phyloP scores from a whole-genome alignment of 2,113 vertebrate genomes.

The Hydrochoerus hydrochaeris region DNA sequence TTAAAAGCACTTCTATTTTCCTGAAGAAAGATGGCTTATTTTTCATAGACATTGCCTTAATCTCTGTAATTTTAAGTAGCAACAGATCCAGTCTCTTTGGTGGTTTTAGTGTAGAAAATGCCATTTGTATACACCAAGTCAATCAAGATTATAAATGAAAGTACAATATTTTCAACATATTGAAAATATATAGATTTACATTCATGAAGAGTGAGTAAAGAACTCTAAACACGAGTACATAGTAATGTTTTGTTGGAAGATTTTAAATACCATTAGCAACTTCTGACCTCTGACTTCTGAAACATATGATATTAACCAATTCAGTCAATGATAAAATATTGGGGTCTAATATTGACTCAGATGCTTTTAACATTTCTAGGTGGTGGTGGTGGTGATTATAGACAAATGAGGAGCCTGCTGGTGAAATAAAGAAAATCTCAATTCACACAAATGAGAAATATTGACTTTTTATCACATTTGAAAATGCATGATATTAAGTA shows the following conservation, averaged over 20 bases:
- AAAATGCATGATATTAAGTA: background rate
- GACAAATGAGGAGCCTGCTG: background rate
- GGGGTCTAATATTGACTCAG: background rate
- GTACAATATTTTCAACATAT: background rate
- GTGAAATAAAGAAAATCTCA: background rate
- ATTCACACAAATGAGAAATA: background rate
- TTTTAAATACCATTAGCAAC: background rate
- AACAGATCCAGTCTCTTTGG: background rate
- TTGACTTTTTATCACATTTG: background rate
- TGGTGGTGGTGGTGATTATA: background rate
- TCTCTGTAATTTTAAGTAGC: background rate
- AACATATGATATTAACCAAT: background rate
- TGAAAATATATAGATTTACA: background rate
- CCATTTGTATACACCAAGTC: background rate
- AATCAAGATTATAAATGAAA: background rate
- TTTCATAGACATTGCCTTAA: background rate
- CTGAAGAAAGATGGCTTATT: background rate
- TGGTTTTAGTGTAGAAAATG: background rate
- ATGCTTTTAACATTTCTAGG: background rate
- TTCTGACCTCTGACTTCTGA: background rate
- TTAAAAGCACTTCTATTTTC: background rate
- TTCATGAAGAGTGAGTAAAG: background rate
- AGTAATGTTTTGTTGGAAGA: background rate
- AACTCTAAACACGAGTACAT: background rate
- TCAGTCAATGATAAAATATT: background rate